Base-by-base conservation (phyloP, 2,888 invertebrate genomes). In the Pasiphila rectangulata region DNA sequence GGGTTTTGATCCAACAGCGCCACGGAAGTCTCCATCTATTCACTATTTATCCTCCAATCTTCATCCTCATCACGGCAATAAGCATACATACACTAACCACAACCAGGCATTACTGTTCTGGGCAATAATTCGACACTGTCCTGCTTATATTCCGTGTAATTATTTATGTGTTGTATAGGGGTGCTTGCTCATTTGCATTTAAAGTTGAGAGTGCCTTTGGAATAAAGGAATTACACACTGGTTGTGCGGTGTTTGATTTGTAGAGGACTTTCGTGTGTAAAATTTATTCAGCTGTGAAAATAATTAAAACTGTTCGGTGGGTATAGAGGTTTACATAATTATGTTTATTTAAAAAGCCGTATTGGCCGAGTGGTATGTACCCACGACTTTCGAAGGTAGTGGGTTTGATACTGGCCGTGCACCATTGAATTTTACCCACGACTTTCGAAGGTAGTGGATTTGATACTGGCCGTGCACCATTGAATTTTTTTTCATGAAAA, bases 101-200 rank as follows among this genome's bases (percentile, higher is more conserved):
- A 48, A 46, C 39, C 34, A 43, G 30, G 37, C 25, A 19, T 36
- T 9, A 27, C 21, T 23, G 51, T 46, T 48, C 45, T 42, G 46
- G 47, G 35, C 64, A 60, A 68, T 76, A 70, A 72, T 63, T 74
- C 61, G 45, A 56, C 54, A 43, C 45, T 57, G 57, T 56, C 59
- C 56, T 72, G 75, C 54, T 69, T 75, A 69, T 57, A 40, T 59
- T 32, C 65, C 75, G 65, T 80, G 67, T 76, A 76, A 79, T 79
- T 75, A 76, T 76, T 78, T 80, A 75, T 69, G 70, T 70, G 56
- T 59, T 62, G 56, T 55, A 50, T 50, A 48, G 48, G 13, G 32
- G 36, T 42, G 37, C 30, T 43, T 20, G 29, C 39, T 40, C 44
- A 49, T 49, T 49, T 49, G 35, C 48, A 49, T 49, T 40, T 49